Percentiles rank a stretch among this genome's conserved stretches.
Conservation (phyloP, 2,888 invertebrate genomes). For the Heteropelma amictum region DNA sequence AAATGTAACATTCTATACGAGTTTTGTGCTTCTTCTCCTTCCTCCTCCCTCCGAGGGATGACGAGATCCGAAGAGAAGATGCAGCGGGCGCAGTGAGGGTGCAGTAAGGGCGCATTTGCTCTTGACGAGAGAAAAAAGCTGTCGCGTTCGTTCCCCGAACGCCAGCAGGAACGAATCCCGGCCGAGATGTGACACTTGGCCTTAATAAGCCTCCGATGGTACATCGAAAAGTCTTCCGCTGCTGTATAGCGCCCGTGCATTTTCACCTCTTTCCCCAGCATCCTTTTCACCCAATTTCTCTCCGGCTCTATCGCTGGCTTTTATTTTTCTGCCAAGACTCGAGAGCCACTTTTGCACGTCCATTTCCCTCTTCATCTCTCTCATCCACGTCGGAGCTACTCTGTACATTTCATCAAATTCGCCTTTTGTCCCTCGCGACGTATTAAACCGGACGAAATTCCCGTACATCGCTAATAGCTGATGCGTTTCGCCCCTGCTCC, state of each 20-base stretch:
- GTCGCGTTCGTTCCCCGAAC: constrained; percentile 4
- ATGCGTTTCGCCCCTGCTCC: too few species aligned
- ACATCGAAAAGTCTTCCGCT: constrained; percentile 48
- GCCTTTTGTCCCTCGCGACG: not conserved
- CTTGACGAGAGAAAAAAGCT: constrained; percentile 7
- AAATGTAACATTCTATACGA: too few species aligned
- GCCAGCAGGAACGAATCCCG: constrained; percentile 44
- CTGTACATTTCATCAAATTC: constrained; percentile 37
- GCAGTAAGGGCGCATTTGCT: not conserved
- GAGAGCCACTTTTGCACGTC: constrained; percentile 33
- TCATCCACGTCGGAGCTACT: not conserved
- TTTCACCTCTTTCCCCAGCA: constrained; percentile 18
- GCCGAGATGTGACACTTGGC: constrained; percentile 70
- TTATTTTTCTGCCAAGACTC: constrained; percentile 7
- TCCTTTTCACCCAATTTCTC: not conserved
- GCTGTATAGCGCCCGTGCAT: constrained; percentile 49
- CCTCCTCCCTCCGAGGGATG: not conserved
- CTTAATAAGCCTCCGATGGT: constrained; percentile 74
- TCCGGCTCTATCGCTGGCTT: not conserved
- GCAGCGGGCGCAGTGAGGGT: too few species aligned
- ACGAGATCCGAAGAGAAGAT: not conserved
- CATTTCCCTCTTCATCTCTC: constrained; percentile 2
- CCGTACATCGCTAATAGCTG: too few species aligned
- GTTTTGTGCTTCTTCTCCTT: not conserved
- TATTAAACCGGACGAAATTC: not conserved